Percentiles rank a stretch among this genome's conserved stretches.
Conservation (phyloP, 2,888 invertebrate genomes). For the Tortricodes alternella region DNA sequence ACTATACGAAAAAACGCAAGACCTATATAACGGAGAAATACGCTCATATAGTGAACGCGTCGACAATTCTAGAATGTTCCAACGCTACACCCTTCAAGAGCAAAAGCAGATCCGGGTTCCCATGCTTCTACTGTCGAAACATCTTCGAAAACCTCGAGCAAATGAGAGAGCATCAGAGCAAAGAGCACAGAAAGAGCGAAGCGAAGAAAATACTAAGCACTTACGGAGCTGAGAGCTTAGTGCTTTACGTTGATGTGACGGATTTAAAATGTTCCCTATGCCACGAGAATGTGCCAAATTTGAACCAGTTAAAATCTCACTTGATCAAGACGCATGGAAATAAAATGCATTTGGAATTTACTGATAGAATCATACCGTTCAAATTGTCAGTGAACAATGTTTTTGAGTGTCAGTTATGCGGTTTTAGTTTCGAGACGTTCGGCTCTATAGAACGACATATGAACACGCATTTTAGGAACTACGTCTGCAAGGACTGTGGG, state of each 20-base stretch:
- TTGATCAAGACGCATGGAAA: slow-evolving; percentile 57
- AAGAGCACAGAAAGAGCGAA: slow-evolving; percentile 24
- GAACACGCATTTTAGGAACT: slow-evolving; percentile 40
- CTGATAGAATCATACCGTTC: slow-evolving; percentile 65
- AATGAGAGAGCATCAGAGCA: slow-evolving; percentile 13
- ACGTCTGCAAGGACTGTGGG: slow-evolving; percentile 43
- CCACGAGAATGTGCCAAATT: slow-evolving; percentile 38
- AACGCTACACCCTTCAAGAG: slow-evolving; percentile 29
- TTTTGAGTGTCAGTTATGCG: slow-evolving; percentile 57
- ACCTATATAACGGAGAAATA: slow-evolving; percentile 22
- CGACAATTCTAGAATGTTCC: slow-evolving; percentile 20
- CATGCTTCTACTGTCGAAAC: slow-evolving; percentile 29
- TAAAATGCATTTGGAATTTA: slow-evolving; percentile 49
- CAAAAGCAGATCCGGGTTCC: slow-evolving; percentile 25
- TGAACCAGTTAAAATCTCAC: slow-evolving; percentile 60
- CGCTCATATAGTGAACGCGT: slow-evolving; percentile 17
- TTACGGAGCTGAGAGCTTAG: slow-evolving; percentile 58
- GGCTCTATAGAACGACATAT: slow-evolving; percentile 39
- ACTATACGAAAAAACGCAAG: slow-evolving; percentile 6
- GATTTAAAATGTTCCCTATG: slow-evolving; percentile 61
- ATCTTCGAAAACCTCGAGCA: slow-evolving; percentile 19
- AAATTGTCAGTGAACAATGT: slow-evolving; percentile 49
- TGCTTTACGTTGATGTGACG: slow-evolving; percentile 65
- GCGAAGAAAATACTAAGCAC: slow-evolving; percentile 48
- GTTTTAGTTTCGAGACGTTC: slow-evolving; percentile 35